Evolutionary conservation across 2,113 vertebrate species (phyloP).

Genomic region (Helogale parvula): DNA sequence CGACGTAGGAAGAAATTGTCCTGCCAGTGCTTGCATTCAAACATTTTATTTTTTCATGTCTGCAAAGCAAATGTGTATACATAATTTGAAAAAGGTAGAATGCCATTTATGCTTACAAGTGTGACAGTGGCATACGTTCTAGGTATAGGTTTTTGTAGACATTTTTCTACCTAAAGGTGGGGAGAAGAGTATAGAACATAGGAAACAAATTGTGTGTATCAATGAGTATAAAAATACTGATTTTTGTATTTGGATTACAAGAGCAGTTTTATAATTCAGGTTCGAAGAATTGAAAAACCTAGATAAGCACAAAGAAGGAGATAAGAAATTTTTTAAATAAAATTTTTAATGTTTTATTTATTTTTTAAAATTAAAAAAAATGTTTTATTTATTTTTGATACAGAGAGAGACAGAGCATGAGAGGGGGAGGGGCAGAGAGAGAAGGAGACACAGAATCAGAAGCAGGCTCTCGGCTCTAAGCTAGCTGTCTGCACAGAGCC

Average conservation of each 20-base stretch:
- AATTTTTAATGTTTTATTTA: no score
- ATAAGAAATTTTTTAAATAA: not conserved
- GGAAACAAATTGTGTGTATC: not conserved
- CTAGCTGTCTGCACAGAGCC: no score
- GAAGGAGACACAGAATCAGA: no score
- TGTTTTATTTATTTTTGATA: no score
- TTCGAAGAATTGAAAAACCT: not conserved
- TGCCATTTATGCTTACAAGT: conserved; percentile 32
- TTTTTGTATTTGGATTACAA: conserved; percentile 27
- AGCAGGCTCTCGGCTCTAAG: no score
- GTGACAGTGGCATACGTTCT: not conserved
- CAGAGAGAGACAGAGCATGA: no score
- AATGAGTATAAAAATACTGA: conserved; percentile 42
- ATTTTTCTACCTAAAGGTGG: not conserved
- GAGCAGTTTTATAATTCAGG: not conserved
- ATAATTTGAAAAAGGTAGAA: conserved; percentile 12
- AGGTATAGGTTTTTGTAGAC: not conserved
- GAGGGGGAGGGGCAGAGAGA: no score
- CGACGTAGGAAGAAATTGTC: not conserved
- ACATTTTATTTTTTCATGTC: not conserved
- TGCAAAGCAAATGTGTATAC: not conserved
- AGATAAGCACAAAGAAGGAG: conserved; percentile 14
- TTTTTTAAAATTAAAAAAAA: no score
- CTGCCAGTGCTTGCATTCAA: not conserved
- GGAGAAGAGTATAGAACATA: not conserved